These are phyloP conservation scores for Nomada flava DNA, from an alignment of 2,888 invertebrate species.

Conservation along the genomic window DNA sequence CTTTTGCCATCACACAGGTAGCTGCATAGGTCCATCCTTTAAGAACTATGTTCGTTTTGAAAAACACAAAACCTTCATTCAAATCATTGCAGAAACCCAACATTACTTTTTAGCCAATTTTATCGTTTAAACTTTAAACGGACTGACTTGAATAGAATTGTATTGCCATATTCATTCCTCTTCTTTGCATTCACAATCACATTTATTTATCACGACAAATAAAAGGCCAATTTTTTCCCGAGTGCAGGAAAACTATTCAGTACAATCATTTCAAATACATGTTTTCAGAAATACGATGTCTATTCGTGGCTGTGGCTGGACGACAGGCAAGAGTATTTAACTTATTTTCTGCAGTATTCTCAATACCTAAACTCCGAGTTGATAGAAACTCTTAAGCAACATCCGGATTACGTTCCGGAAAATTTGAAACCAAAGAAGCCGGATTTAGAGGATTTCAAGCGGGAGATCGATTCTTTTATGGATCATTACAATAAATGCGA, in stretches of 20 bases:
- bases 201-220: background rate
- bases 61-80: too few relatives aligned
- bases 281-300: conserved; percentile 85
- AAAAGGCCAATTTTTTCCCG: background rate
- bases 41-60: too few relatives aligned
- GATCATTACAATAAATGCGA: conserved; percentile 91
- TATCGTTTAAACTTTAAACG: background rate
- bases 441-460: conserved; percentile 75
- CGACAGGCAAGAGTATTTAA: conserved; percentile 90
- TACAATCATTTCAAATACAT: too few relatives aligned
- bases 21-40: too few relatives aligned
- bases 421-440: conserved; percentile 74
- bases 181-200: background rate
- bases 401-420: conserved; percentile 67
- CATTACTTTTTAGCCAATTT: too few relatives aligned
- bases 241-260: too few relatives aligned
- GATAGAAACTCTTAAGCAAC: conserved; percentile 87
- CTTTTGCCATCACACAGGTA: too few relatives aligned
- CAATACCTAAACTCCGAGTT: conserved; percentile 87
- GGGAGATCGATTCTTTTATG: conserved; percentile 91
- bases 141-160: background rate
- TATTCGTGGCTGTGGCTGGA: conserved; percentile 93
- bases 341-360: conserved; percentile 91
- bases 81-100: too few relatives aligned
- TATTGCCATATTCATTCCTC: too few relatives aligned